Conservation (phyloP, 2,888 invertebrate species). For the Serripes groenlandicus region DNA sequence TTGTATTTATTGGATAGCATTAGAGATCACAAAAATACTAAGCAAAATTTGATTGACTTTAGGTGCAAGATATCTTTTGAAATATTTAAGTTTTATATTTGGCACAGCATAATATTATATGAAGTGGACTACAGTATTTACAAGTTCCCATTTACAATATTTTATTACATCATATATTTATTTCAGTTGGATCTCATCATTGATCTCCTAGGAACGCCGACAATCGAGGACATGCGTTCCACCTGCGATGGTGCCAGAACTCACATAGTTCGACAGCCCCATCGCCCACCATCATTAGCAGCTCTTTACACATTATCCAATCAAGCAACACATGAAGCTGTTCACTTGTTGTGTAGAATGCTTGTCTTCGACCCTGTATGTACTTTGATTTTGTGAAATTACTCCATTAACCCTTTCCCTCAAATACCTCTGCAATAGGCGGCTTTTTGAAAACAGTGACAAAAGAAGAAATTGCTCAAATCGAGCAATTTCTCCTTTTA, state of each 20-base stretch:
- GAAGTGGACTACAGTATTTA: too few species aligned
- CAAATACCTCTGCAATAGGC: neutral
- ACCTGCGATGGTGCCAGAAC: constrained; percentile 97
- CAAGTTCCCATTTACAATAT: neutral
- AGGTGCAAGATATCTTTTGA: too few species aligned
- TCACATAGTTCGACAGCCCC: constrained; percentile 93
- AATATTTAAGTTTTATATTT: too few species aligned
- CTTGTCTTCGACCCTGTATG: constrained; percentile 98
- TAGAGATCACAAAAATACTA: too few species aligned
- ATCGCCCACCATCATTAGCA: constrained; percentile 83
- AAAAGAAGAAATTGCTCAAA: neutral
- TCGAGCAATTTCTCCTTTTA: neutral
- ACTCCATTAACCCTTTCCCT: neutral
- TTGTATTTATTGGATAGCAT: too few species aligned
- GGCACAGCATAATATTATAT: too few species aligned
- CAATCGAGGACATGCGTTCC: constrained; percentile 97
- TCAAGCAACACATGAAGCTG: constrained; percentile 99
- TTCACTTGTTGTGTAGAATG: constrained; percentile 98
- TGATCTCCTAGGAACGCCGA: constrained; percentile 98
- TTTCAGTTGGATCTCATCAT: constrained; percentile 97
- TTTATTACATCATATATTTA: constrained; percentile 7
- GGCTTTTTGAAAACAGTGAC: neutral
- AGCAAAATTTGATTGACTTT: too few species aligned
- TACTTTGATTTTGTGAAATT: constrained; percentile 20
- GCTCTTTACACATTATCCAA: constrained; percentile 95